Percentiles rank a stretch among this genome's conserved stretches.
Conservation (phyloP, 2,888 invertebrate species). For the Liodrosophila aerea region DNA sequence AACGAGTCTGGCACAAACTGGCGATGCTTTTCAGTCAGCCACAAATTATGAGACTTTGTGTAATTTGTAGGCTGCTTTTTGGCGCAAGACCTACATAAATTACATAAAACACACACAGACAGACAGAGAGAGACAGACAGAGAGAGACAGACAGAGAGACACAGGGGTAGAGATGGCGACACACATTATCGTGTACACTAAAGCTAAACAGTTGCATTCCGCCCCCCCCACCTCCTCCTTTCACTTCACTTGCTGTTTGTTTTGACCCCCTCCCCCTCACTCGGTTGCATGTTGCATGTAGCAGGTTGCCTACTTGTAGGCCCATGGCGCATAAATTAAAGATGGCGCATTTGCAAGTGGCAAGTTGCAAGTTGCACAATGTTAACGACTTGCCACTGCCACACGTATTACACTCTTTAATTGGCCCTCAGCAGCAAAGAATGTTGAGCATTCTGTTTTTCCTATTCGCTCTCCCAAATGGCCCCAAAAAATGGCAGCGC, state of each 20-base stretch:
- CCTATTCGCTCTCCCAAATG: slow-evolving; percentile 2
- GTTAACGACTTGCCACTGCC: slow-evolving; percentile 47
- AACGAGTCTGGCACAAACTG: slow-evolving; percentile 7
- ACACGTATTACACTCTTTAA: slow-evolving; percentile 45
- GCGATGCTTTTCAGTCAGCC: slow-evolving; percentile 15
- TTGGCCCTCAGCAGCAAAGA: slow-evolving; percentile 46
- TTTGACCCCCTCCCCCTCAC: slow-evolving; percentile 4
- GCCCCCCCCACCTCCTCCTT: no score
- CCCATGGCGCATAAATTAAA: slow-evolving; percentile 57
- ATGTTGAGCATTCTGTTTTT: slow-evolving; percentile 32
- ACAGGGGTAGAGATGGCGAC: slow-evolving; percentile 1
- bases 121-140: slow-evolving; percentile 5
- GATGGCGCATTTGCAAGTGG: slow-evolving; percentile 34
- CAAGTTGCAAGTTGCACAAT: slow-evolving; percentile 23
- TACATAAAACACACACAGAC: slow-evolving; percentile 27
- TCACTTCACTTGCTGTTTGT: background rate
- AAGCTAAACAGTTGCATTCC: slow-evolving; percentile 27
- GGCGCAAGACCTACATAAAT: slow-evolving; percentile 51
- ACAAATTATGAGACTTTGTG: slow-evolving; percentile 46
- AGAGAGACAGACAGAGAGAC: slow-evolving; percentile 5
- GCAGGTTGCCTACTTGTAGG: slow-evolving; percentile 43
- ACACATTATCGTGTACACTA: slow-evolving; percentile 6
- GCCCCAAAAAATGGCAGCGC: slow-evolving; percentile 42
- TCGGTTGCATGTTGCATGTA: slow-evolving; percentile 39
- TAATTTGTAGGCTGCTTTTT: slow-evolving; percentile 49